These are phyloP conservation scores for Mystacides longicornis DNA, from an alignment of 2,888 invertebrate genomes.

Conservation along the genomic window DNA sequence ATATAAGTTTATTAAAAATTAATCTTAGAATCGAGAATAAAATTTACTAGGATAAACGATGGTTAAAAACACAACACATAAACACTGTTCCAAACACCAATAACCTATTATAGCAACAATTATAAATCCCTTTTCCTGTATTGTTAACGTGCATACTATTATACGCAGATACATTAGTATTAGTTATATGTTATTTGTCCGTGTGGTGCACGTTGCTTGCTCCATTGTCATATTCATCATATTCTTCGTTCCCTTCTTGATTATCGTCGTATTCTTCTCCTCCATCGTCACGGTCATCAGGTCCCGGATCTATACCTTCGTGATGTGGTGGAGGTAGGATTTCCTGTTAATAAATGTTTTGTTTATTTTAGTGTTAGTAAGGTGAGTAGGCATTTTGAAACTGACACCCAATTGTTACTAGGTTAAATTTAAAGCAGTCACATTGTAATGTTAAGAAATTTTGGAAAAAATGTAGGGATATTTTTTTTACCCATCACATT, in stretches of 20 bases:
- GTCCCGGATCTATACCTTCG: conserved; percentile 50
- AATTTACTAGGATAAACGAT: not conserved
- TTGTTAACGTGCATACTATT: conserved; percentile 21
- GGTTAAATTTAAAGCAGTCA: no score
- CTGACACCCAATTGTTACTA: not conserved
- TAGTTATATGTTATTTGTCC: conserved; percentile 26
- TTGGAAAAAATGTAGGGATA: no score
- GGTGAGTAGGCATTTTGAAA: conserved; percentile 1
- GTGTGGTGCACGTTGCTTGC: conserved; percentile 27
- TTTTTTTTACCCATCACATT: no score
- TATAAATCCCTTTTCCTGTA: conserved; percentile 11
- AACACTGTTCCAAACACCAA: conserved; percentile 11
- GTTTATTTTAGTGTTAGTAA: conserved; percentile 6
- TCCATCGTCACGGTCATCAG: conserved; percentile 50
- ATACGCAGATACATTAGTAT: conserved; percentile 19
- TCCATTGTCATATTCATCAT: conserved; percentile 49
- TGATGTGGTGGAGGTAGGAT: conserved; percentile 45
- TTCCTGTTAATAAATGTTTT: conserved; percentile 19
- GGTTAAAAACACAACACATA: conserved; percentile 20
- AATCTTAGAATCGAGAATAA: not conserved
- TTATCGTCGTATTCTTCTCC: conserved; percentile 46
- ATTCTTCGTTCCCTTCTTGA: conserved; percentile 53
- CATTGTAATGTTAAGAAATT: no score
- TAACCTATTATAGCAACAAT: conserved; percentile 1
- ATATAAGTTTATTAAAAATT: not conserved